Evolutionary conservation across 2,113 vertebrate species (phyloP), one percentile per base, ranked within the genome.

Genomic region (Apistogramma diplotaenia): DNA sequence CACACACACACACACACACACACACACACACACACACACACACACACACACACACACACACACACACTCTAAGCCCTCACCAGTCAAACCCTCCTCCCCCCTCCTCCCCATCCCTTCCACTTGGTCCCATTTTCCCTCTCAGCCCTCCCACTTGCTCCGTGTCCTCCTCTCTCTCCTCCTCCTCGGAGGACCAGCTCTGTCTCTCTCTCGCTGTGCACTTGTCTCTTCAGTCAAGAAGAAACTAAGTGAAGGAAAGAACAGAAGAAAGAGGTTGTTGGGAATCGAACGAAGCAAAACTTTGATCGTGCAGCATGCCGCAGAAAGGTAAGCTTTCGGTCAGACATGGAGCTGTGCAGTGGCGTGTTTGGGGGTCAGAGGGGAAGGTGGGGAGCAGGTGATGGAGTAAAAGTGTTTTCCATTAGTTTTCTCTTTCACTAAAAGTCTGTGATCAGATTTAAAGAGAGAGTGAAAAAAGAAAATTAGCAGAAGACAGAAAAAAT

Each of bases 311-410:
- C 93, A 99, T 99, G 98, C 97, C 97, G 94, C 97, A 96, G 93
- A 96, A 98, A 99, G 98, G 98, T 99, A 96, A 86, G 85, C 57
- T 60, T 18, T 1, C n/a, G n/a, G n/a, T n/a, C n/a, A n/a, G n/a
- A n/a, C n/a, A n/a, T n/a, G n/a, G n/a, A n/a, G n/a, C n/a, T n/a
- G n/a, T n/a, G n/a, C n/a, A n/a, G n/a, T n/a, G n/a, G n/a, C n/a
- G 40, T 3, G 62, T 5, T 23, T 9, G 21, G 15, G 9, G 23
- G 29, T 46, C 12, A 8, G 40, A 25, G 11, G 27, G 61, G 46
- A 27, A 21, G 61, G 21, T 6, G 23, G 27, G 62, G 46, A 67
- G 23, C 62, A 4, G 27, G 40, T 19, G 37, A 37, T 4, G 5
- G 23, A 46, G 23, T 18, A 49, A 70, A 70, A 70, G 13, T 67